Base-by-base conservation (phyloP, 2,113 vertebrate genomes). In the Austrofundulus limnaeus region DNA sequence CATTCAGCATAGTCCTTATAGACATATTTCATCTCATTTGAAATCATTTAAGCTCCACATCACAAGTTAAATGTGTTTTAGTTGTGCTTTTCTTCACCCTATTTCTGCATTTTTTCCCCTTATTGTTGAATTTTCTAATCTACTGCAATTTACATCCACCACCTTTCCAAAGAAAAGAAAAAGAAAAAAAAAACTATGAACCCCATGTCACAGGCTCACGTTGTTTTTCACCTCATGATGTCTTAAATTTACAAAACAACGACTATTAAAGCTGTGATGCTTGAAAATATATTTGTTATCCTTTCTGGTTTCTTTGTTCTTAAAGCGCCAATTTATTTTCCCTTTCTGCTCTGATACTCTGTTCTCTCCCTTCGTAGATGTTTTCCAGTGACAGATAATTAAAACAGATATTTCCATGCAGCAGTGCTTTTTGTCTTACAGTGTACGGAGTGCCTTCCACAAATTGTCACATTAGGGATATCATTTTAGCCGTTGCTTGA, bases 341-440 rank as follows among this genome's bases (percentile, higher is more conserved):
- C 12, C 15, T 51, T 54, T 50, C 48, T 39, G 66, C 54, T 59
- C 50, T 37, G 31, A 47, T 69, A 24, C 41, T 56, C 66, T 28
- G 28, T 23, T 56, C 47, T 25, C n/a, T 14, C 38, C 55, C 48
- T 69, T 19, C 47, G 46, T 63, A 23, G 61, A 43, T 68, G 20
- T 31, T 72, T 31, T 61, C 37, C 19, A 34, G 50, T 79, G 78
- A 86, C 67, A 60, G 62, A 77, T 81, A 72, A 82, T 83, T 84
- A 75, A 70, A 81, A 81, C 13, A 59, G 65, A 68, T 77, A 77
- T 77, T 75, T 75, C 61, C 60, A 31, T 58, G 58, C 21, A 63
- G 50, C 66, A 52, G 42, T 70, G 69, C 67, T 57, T 78, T 66
- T 58, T 61, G 74, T 68, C 56, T 59, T 50, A 4, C 25, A 34